Evolutionary conservation across 2,888 invertebrate genomes (phyloP), one percentile per base, ranked within the genome.

Genomic region (Hofmannophila pseudospretella): DNA sequence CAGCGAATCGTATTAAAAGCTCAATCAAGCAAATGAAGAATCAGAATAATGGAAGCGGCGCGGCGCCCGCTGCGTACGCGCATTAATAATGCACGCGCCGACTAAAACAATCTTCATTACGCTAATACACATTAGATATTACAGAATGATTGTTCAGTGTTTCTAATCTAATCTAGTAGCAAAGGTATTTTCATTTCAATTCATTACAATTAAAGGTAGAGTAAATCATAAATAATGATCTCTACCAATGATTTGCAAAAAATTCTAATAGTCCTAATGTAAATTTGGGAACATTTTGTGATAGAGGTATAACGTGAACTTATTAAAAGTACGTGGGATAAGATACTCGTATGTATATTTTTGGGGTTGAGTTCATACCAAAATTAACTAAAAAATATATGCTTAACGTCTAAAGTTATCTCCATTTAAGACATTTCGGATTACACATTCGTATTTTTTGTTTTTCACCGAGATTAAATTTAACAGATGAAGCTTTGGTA

Each of bases 1-100:
- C 80, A 77, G 78, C 72, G 70, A 81, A 80, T 80, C 77, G 73
- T 75, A 85, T 85, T 86, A 85, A 86, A 86, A 85, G 84, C 84
- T 85, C 79, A 85, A 86, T 86, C 86, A 86, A 85, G 74, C 67
- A 86, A 86, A 86, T 86, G 86, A 81, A 78, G 85, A 86, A 84
- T 85, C 84, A 78, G 79, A 76, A 82, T 86, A 84, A 86, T 84
- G 82, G 67, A 82, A 68, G 69, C 61, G 67, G 63, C 49, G n/a
- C n/a, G 67, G 64, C 73, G 66, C 67, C 78, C 73, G 67, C 67
- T 85, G 84, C 85, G 84, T 84, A 70, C 64, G 84, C 82, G 86
- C 84, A 85, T 86, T 86, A 85, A 85, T 85, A 81, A 86, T 86
- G 73, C 80, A 85, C 66, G 60, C 62, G 68, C 54, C 74, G 66